These are phyloP conservation scores for Ellobius talpinus DNA, from an alignment of 2,113 vertebrate genomes.

Conservation along the genomic window DNA sequence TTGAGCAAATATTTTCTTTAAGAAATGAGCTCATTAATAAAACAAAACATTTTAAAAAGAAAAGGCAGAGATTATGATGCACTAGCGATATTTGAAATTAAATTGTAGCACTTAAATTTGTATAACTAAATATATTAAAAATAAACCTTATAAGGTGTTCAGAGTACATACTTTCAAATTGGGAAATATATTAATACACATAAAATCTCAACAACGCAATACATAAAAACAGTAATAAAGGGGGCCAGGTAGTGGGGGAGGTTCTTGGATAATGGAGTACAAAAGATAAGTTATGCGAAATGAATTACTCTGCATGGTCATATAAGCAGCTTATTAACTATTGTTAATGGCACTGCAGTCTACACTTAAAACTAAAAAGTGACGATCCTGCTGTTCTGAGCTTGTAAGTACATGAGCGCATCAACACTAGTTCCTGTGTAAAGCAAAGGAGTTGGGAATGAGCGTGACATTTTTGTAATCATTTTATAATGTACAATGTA, in stretches of 20 bases:
- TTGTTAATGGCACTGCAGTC: not conserved
- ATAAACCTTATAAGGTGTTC: not conserved
- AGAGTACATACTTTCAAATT: not conserved
- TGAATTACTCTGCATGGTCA: not conserved
- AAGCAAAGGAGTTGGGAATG: not conserved
- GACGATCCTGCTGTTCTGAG: not conserved
- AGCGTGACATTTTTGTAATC: not conserved
- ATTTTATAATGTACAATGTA: not conserved
- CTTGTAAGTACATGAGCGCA: not conserved
- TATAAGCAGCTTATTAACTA: not conserved
- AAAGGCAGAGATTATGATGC: not conserved
- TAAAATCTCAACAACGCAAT: not conserved
- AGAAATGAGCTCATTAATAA: not conserved
- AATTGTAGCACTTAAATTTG: not conserved
- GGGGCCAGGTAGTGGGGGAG: not conserved
- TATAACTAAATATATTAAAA: not conserved
- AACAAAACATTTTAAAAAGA: not conserved
- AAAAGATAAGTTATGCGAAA: not conserved
- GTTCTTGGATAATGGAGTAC: not conserved
- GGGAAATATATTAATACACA: not conserved
- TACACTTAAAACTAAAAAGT: not conserved
- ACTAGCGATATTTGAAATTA: conserved; percentile 1
- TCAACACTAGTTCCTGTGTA: not conserved
- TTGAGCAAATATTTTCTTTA: not conserved
- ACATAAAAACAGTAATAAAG: not conserved